A percentile compares a stretch with the other conserved stretches of the same genome.
Conservation (phyloP, 2,888 invertebrate genomes). For the Drosophila ezoana region DNA sequence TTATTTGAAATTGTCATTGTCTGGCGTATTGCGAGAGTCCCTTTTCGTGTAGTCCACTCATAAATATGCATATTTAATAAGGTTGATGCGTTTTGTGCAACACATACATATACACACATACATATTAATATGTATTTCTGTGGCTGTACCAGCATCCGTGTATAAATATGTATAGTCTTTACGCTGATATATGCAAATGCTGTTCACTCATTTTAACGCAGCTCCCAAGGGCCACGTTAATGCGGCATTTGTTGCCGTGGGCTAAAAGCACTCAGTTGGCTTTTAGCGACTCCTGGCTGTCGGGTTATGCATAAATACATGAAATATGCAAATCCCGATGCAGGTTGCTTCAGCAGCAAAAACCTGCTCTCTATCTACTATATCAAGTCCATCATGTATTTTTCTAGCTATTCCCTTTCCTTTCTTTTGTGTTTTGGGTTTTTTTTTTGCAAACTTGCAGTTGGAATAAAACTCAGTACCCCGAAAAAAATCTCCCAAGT, state of each 20-base stretch:
- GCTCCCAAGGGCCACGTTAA: slow-evolving; percentile 67
- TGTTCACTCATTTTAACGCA: slow-evolving; percentile 58
- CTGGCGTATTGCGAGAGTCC: slow-evolving; percentile 27
- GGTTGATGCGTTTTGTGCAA: slow-evolving; percentile 64
- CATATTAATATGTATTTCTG: not conserved
- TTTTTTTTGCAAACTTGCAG: slow-evolving; percentile 33
- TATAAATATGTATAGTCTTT: slow-evolving; percentile 37
- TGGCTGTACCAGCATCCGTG: slow-evolving; percentile 14
- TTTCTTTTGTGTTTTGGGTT: not conserved
- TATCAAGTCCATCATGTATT: slow-evolving; percentile 29
- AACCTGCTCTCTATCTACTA: slow-evolving; percentile 15
- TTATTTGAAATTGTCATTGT: slow-evolving; percentile 22
- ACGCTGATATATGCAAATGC: slow-evolving; percentile 57
- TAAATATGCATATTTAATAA: slow-evolving; percentile 63
- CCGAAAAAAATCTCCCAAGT: slow-evolving; percentile 21
- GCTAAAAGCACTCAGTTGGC: slow-evolving; percentile 60
- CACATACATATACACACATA: slow-evolving; percentile 13
- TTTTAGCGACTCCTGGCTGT: slow-evolving; percentile 59
- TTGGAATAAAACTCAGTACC: slow-evolving; percentile 2
- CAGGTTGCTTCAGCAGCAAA: slow-evolving; percentile 12
- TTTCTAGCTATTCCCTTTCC: slow-evolving; percentile 9
- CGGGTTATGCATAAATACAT: slow-evolving; percentile 63
- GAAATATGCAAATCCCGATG: slow-evolving; percentile 69
- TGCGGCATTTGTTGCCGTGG: slow-evolving; percentile 64
- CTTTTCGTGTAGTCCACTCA: slow-evolving; percentile 16